phyloP scores from a whole-genome alignment of 2,797 vertebrate species.

The Trachurus trachurus region DNA sequence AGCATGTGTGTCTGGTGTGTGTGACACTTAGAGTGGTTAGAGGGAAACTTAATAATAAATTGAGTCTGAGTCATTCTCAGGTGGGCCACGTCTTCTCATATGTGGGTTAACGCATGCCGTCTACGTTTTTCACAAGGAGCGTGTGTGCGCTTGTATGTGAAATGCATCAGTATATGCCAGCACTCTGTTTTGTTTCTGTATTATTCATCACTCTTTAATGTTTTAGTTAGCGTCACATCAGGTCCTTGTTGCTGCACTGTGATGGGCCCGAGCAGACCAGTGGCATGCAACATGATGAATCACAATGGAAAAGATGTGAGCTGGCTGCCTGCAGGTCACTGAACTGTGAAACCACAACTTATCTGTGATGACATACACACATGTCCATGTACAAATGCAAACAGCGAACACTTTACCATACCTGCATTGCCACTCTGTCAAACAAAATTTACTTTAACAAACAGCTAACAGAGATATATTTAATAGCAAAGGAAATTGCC shows the following conservation, averaged over 20 bases:
- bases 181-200: conserved; percentile 49
- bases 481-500: not conserved
- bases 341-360: conserved; percentile 28
- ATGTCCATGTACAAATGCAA: conserved; percentile 10
- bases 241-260: conserved; percentile 27
- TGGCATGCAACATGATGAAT: conserved; percentile 53
- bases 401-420: not conserved
- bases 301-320: conserved; percentile 54
- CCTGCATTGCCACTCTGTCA: not conserved
- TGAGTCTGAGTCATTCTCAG: conserved; percentile 49
- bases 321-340: conserved; percentile 43
- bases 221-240: conserved; percentile 56
- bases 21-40: conserved; percentile 41
- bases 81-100: conserved; percentile 50
- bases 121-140: conserved; percentile 6
- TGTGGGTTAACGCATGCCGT: conserved; percentile 18
- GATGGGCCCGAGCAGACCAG: conserved; percentile 38
- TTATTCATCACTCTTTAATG: conserved; percentile 65
- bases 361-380: conserved; percentile 26
- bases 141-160: not conserved
- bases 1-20: conserved; percentile 48
- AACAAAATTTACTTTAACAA: not conserved
- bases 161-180: conserved; percentile 22
- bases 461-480: not conserved
- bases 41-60: conserved; percentile 69